phyloP scores from a whole-genome alignment of 2,797 vertebrate species.

The Sebastes kiyomatsui region DNA sequence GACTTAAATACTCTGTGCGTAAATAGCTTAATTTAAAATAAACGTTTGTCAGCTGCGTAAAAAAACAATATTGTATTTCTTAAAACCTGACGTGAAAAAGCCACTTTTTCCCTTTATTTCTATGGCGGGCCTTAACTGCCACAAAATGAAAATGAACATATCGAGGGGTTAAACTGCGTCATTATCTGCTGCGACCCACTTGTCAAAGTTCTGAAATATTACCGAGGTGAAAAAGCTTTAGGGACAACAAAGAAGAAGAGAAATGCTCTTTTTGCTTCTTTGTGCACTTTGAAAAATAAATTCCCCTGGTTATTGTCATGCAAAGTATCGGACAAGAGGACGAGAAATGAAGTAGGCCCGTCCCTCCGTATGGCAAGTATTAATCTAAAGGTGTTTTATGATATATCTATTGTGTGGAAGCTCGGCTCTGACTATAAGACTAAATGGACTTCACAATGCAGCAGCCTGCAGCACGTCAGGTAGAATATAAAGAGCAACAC shows the following conservation, averaged over 20 bases:
- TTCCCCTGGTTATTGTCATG: conserved; percentile 65
- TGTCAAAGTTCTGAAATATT: conserved; percentile 70
- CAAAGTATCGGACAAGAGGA: conserved; percentile 33
- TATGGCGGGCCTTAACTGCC: not conserved
- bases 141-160: conserved; percentile 13
- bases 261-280: conserved; percentile 58
- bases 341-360: conserved; percentile 17
- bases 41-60: not conserved
- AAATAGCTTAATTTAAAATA: not conserved
- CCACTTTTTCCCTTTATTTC: not conserved
- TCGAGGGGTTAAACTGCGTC: conserved; percentile 57
- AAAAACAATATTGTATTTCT: not conserved
- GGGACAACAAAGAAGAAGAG: conserved; percentile 35
- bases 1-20: too few relatives aligned
- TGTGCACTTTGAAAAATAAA: conserved; percentile 73
- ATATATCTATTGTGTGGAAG: not conserved
- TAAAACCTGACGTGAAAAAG: not conserved
- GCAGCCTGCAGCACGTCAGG: not conserved
- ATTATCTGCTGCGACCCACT: conserved; percentile 43
- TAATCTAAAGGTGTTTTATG: conserved; percentile 26
- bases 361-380: conserved; percentile 4
- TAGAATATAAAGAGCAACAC: not conserved
- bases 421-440: not conserved
- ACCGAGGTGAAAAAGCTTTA: conserved; percentile 34
- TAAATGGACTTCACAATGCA: not conserved